Evolutionary conservation across 2,113 vertebrate species (phyloP).

Genomic region (Aptenodytes forsteri): DNA sequence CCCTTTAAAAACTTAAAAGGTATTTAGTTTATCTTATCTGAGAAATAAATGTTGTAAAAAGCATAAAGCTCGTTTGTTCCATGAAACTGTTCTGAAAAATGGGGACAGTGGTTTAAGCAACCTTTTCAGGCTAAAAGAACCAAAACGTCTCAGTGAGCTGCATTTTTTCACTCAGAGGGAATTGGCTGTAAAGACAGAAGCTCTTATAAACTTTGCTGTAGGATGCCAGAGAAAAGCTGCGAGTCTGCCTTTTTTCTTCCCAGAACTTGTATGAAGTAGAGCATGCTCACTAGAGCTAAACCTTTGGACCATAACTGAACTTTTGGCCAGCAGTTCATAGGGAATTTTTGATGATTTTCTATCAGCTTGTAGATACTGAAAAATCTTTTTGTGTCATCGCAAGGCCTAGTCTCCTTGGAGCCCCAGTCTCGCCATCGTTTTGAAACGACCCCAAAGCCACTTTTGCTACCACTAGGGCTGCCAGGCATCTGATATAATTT

Average conservation of each 20-base stretch:
- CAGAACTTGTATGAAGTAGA: not conserved
- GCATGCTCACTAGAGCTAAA: not conserved
- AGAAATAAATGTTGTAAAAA: not conserved
- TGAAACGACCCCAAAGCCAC: not conserved
- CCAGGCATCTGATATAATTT: not conserved
- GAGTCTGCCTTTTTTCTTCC: not conserved
- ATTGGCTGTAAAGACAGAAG: not conserved
- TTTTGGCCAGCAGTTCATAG: not conserved
- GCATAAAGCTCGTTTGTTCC: not conserved
- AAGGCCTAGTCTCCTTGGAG: not conserved
- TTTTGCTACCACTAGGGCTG: not conserved
- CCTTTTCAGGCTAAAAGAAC: not conserved
- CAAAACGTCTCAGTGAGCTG: not conserved
- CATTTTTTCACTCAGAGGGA: not conserved
- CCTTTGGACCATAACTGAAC: not conserved
- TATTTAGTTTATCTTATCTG: not conserved
- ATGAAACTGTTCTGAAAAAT: not conserved
- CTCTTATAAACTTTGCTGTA: not conserved
- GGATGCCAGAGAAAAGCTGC: not conserved
- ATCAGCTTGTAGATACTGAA: not conserved
- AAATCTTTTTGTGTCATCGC: not conserved
- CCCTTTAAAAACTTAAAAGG: not conserved
- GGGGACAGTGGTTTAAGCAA: not conserved
- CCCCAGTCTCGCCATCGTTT: not conserved
- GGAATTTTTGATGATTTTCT: not conserved